These are phyloP conservation scores for Rana temporaria DNA, from an alignment of 2,113 vertebrate genomes.

Conservation along the genomic window DNA sequence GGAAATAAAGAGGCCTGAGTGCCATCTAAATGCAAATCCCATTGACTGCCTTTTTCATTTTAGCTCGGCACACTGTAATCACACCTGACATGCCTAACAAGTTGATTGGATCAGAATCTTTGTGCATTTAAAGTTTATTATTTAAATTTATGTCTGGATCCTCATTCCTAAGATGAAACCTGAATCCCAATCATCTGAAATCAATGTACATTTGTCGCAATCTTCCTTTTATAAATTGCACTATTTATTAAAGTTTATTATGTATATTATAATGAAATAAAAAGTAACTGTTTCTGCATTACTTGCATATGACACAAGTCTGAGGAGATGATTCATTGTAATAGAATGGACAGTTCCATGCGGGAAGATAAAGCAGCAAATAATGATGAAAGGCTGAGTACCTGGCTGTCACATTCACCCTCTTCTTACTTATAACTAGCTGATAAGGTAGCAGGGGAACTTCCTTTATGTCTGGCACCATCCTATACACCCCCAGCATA, in stretches of 20 bases:
- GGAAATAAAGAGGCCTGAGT: conserved; percentile 38
- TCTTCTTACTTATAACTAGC: too few species aligned
- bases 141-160: conserved; percentile 46
- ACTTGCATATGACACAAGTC: too few species aligned
- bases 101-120: conserved; percentile 48
- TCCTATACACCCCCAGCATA: too few species aligned
- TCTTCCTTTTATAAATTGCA: neutral
- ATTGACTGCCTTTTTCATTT: conserved; percentile 50
- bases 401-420: too few species aligned
- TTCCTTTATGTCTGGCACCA: too few species aligned
- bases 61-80: conserved; percentile 37
- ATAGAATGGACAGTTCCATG: too few species aligned
- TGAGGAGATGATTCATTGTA: too few species aligned
- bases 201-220: conserved; percentile 22
- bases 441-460: too few species aligned
- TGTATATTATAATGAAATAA: neutral
- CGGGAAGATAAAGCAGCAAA: too few species aligned
- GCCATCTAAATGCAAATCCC: conserved; percentile 57
- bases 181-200: conserved; percentile 38
- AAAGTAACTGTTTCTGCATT: neutral
- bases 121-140: conserved; percentile 51
- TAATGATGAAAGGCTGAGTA: too few species aligned
- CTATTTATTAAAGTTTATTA: conserved; percentile 27
- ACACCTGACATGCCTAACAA: conserved; percentile 51
- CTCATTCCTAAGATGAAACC: conserved; percentile 19